phyloP scores from a whole-genome alignment of 2,797 vertebrate species.

The Molossus alvarezi region DNA sequence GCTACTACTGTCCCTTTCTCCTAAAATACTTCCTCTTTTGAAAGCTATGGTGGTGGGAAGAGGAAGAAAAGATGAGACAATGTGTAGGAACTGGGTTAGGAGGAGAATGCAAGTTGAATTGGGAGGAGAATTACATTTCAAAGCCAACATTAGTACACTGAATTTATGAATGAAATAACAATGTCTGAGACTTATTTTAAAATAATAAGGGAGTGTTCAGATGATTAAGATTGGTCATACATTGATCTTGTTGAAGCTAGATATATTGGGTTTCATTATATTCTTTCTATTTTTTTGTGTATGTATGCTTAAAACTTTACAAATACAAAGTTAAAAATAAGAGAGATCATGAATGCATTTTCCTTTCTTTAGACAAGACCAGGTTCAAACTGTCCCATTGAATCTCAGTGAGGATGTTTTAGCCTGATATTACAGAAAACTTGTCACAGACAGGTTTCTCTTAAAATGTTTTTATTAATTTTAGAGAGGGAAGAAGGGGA shows the following conservation, averaged over 20 bases:
- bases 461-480: too few relatives aligned
- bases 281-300: not conserved
- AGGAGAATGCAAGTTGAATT: not conserved
- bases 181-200: not conserved
- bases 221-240: not conserved
- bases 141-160: not conserved
- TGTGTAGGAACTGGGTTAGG: not conserved
- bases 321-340: conserved; percentile 40
- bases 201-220: not conserved
- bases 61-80: not conserved
- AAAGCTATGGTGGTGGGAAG: not conserved
- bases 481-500: too few relatives aligned
- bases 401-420: not conserved
- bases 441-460: not conserved
- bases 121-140: not conserved
- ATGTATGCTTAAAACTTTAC: conserved; percentile 32
- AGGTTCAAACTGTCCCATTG: not conserved
- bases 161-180: not conserved
- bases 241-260: not conserved
- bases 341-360: not conserved
- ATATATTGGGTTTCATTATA: not conserved
- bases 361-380: not conserved
- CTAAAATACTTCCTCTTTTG: not conserved
- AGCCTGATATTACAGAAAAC: conserved; percentile 11
- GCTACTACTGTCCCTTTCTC: not conserved